These are phyloP conservation scores for Bicyclus anynana DNA, from an alignment of 1,140 invertebrate species.

Conservation along the genomic window DNA sequence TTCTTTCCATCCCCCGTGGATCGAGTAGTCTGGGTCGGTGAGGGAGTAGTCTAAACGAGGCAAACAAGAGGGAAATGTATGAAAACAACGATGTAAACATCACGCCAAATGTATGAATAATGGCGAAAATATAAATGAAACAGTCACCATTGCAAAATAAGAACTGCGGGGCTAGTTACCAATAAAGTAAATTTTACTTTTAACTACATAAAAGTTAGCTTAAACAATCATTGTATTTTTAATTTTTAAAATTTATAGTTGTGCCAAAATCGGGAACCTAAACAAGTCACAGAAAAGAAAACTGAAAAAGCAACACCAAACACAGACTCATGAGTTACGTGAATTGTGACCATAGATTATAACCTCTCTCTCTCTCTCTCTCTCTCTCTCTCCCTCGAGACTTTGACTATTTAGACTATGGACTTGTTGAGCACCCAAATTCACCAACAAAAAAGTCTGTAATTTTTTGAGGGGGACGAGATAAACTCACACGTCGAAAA, in stretches of 20 bases:
- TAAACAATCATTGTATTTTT: constrained; percentile 6
- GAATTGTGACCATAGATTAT: too few species aligned
- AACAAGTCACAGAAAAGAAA: background rate
- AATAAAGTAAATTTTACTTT: constrained; percentile 5
- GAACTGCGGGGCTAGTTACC: background rate
- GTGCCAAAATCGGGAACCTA: background rate
- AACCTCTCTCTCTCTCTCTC: too few species aligned
- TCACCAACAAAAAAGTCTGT: too few species aligned
- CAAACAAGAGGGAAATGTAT: background rate
- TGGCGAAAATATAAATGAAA: background rate
- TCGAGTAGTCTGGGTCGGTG: constrained; percentile 44
- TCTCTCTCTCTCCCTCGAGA: too few species aligned
- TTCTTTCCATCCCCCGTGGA: constrained; percentile 61
- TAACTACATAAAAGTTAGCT: constrained; percentile 1
- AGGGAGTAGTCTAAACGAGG: constrained; percentile 53
- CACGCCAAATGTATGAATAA: background rate
- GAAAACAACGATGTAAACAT: constrained; percentile 18
- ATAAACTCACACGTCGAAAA: too few species aligned
- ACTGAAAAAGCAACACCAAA: too few species aligned
- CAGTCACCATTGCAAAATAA: constrained; percentile 21
- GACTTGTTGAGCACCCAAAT: too few species aligned
- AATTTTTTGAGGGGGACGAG: too few species aligned
- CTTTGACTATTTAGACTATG: too few species aligned
- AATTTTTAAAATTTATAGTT: background rate
- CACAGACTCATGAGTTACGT: too few species aligned